Percentiles rank a stretch among this genome's conserved stretches.
These are phyloP conservation scores for Luperina nickerlii DNA, from an alignment of 2,888 invertebrate genomes.

Conservation along the genomic window DNA sequence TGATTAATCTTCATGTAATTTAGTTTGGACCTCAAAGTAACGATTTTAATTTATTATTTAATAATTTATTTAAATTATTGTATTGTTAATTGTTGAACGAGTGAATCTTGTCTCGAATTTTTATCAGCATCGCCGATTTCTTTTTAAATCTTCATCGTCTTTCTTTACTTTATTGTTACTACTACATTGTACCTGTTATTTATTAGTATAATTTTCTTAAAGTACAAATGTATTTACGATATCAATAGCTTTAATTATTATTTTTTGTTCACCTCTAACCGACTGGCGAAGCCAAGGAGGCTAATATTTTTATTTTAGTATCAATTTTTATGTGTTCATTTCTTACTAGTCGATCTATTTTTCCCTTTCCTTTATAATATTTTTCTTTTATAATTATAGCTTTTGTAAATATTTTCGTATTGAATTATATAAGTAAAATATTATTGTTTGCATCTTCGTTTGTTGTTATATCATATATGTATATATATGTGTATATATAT, in stretches of 20 bases:
- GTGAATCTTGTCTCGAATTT: constrained; percentile 82
- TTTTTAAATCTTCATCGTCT: constrained; percentile 57
- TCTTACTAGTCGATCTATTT: constrained; percentile 74
- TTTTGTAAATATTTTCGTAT: constrained; percentile 89
- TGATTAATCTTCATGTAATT: constrained; percentile 74
- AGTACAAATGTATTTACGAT: constrained; percentile 81
- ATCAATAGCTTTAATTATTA: constrained; percentile 81
- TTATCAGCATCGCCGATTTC: constrained; percentile 73
- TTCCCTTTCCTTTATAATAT: constrained; percentile 41
- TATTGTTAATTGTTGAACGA: constrained; percentile 75
- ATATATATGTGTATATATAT: constrained; percentile 58
- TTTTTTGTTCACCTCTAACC: constrained; percentile 59
- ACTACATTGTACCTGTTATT: constrained; percentile 82
- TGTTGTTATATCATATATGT: constrained; percentile 66
- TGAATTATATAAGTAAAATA: constrained; percentile 83
- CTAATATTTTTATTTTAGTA: constrained; percentile 68
- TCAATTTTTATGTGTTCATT: constrained; percentile 75
- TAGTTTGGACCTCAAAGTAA: constrained; percentile 85
- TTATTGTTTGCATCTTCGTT: constrained; percentile 84
- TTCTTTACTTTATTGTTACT: constrained; percentile 55
- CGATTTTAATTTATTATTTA: constrained; percentile 85
- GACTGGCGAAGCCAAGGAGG: constrained; percentile 54
- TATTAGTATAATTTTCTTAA: constrained; percentile 75
- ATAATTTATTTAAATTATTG: constrained; percentile 87
- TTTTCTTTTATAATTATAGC: constrained; percentile 65